These are phyloP conservation scores for Rhegmatorhina hoffmannsi DNA, from an alignment of 2,113 vertebrate species.

Conservation along the genomic window DNA sequence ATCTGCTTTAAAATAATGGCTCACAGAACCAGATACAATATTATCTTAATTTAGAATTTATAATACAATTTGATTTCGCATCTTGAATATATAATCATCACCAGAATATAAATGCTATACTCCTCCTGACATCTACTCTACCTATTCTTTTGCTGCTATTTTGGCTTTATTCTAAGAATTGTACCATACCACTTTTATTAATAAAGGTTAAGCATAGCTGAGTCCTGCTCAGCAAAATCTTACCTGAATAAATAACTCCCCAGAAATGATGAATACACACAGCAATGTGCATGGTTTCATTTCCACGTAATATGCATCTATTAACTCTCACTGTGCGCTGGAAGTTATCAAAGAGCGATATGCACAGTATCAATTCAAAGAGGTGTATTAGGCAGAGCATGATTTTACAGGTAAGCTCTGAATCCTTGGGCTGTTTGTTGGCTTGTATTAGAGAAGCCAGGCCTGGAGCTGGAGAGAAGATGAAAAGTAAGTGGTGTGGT, in stretches of 20 bases:
- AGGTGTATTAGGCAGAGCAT: neutral
- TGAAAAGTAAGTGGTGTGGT: neutral
- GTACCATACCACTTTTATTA: neutral
- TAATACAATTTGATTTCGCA: slow-evolving; percentile 12
- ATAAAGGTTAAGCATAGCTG: slow-evolving; percentile 4
- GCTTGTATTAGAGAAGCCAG: neutral
- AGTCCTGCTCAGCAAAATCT: neutral
- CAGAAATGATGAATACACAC: neutral
- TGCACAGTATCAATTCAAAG: neutral
- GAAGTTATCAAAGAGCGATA: neutral
- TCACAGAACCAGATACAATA: neutral
- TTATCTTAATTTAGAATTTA: slow-evolving; percentile 37
- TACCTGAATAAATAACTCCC: neutral
- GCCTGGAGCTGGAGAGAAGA: neutral
- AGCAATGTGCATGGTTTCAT: neutral
- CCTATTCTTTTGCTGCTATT: slow-evolving; percentile 6
- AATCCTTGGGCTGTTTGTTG: neutral
- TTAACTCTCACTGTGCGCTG: neutral
- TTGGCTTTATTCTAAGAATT: slow-evolving; percentile 10
- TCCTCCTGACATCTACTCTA: neutral
- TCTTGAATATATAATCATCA: slow-evolving; percentile 18
- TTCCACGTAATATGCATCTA: neutral
- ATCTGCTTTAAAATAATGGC: neutral
- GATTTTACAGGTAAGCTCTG: neutral
- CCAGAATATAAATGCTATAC: slow-evolving; percentile 27